Conservation (phyloP, 2,888 invertebrate species). For the Agapostemon virescens region DNA sequence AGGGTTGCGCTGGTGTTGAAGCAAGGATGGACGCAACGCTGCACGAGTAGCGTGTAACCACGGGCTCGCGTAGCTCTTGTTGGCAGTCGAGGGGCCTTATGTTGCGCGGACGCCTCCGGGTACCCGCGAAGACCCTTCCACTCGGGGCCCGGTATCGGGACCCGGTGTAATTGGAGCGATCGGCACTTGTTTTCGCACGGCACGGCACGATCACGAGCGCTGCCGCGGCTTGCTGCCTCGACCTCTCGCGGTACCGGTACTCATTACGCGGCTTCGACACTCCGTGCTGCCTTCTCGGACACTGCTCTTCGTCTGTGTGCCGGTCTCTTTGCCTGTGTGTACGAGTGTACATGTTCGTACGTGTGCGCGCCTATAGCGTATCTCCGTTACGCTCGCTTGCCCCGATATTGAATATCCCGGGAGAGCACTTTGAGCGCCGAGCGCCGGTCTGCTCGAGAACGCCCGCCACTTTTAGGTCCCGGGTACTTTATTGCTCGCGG, state of each 20-base stretch:
- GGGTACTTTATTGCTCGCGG: constrained; percentile 30
- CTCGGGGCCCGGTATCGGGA: constrained; percentile 56
- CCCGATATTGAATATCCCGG: constrained; percentile 45
- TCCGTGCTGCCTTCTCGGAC: constrained; percentile 29
- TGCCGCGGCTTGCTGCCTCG: constrained; percentile 50
- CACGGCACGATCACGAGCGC: constrained; percentile 75
- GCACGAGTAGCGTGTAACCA: constrained; percentile 63
- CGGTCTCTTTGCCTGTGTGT: no score
- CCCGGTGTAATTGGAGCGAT: constrained; percentile 77
- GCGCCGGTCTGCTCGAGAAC: constrained; percentile 28
- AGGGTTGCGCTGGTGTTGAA: background rate
- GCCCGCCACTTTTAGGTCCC: constrained; percentile 33
- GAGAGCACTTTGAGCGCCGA: constrained; percentile 13
- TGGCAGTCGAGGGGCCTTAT: constrained; percentile 50
- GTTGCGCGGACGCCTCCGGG: constrained; percentile 60
- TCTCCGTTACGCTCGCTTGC: constrained; percentile 52
- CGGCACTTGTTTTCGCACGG: constrained; percentile 78
- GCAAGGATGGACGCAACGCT: constrained; percentile 33
- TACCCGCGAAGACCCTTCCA: constrained; percentile 53
- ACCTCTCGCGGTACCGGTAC: constrained; percentile 58
- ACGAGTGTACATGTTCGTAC: background rate
- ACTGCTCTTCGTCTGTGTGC: no score
- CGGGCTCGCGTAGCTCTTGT: constrained; percentile 52
- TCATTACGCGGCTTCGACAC: constrained; percentile 56
- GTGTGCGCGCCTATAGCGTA: background rate